Evolutionary conservation across 37 sponge, comb jelly and placozoan species (phyloP), one percentile per base, ranked within the genome.

Genomic region (Haliclona indistincta): DNA sequence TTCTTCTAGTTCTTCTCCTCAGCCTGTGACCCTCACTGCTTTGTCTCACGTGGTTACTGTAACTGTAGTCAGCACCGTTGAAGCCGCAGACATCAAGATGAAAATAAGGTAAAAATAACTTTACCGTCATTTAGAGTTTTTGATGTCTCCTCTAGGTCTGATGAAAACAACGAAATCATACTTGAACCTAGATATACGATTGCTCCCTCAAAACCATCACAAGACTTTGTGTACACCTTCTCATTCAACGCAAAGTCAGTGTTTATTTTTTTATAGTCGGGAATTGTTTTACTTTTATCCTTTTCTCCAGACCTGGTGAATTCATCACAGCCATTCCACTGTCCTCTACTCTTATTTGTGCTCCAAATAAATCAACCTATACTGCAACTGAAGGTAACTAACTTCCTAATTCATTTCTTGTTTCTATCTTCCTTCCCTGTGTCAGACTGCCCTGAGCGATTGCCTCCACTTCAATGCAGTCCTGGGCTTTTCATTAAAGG

Each of bases 361-460:
- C 64, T 30, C 88, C 88, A 11, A 34, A 38, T 0, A 49, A 73
- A 10, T 47, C 61, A 22, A 29, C 15, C 7, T 54, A 64, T 38
- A 64, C 52, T 7, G 73, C 73, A 2, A 56, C 60, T 4, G 35
- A 67, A 43, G 80, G 86, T 78, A 43, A 67, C 11, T 33, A 4
- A 2, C 7, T 13, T n/a, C n/a, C n/a, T n/a, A n/a, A n/a, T n/a
- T n/a, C n/a, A n/a, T n/a, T n/a, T n/a, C n/a, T n/a, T n/a, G n/a
- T n/a, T n/a, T n/a, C n/a, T n/a, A n/a, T n/a, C n/a, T n/a, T n/a
- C n/a, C 19, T 25, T 7, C 4, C 30, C 20, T 5, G 35, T 49
- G 22, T 43, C 41, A 84, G 90, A 72, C 19, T 93, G 94, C 70
- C 89, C 94, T 17, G 82, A 93, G 45, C 20, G 7, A 2, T 72